phyloP scores from a whole-genome alignment of 2,113 vertebrate genomes.

The Shinisaurus crocodilurus region DNA sequence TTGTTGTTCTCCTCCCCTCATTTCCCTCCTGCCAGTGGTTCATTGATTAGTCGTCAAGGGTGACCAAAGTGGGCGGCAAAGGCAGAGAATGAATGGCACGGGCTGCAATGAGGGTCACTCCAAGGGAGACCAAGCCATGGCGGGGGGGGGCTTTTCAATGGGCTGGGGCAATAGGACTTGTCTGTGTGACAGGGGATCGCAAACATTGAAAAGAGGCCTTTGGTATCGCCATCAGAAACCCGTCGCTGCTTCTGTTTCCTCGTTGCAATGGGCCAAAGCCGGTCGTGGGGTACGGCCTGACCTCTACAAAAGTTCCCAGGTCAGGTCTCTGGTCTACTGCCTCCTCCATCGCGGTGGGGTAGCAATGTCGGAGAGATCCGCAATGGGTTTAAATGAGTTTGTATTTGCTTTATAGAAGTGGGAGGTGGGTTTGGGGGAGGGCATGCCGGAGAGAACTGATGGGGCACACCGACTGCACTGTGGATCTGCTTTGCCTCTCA shows the following conservation, averaged over 20 bases:
- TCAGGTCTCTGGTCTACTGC: background rate
- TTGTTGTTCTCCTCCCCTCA: background rate
- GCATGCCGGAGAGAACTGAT: no score
- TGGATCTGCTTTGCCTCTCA: no score
- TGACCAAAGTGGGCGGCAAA: conserved; percentile 26
- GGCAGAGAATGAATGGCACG: background rate
- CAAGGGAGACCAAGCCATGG: conserved; percentile 25
- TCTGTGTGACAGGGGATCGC: conserved; percentile 12
- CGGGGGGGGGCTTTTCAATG: background rate
- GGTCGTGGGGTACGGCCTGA: background rate
- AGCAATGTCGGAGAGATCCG: no score
- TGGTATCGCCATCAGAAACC: no score
- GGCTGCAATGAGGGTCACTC: background rate
- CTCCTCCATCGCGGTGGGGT: background rate
- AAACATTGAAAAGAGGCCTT: background rate
- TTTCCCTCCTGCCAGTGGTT: background rate
- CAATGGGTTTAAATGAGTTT: no score
- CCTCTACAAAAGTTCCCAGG: background rate
- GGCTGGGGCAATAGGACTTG: accelerated
- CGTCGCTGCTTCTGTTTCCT: background rate
- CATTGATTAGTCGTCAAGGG: conserved; percentile 31
- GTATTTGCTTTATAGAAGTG: no score
- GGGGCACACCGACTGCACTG: no score
- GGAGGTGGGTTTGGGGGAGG: no score
- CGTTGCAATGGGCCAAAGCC: background rate